Base-by-base conservation (phyloP, 2,113 vertebrate species). In the Sterrhoptilus dennistouni region DNA sequence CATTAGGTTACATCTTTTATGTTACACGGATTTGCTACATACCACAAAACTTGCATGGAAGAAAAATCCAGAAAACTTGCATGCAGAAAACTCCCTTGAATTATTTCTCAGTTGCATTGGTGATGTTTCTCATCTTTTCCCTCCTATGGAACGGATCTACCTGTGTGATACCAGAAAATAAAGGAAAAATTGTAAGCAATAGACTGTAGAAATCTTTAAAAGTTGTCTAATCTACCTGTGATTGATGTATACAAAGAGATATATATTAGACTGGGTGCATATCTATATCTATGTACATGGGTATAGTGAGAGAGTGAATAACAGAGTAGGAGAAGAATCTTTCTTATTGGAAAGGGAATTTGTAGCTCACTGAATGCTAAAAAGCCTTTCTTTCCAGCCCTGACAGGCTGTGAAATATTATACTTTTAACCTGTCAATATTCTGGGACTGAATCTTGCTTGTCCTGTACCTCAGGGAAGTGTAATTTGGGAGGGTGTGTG, bases 341-440 rank as follows among this genome's bases (percentile, higher is more conserved):
- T 17, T 38, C 59, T 33, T 72, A 42, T 8, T 80, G 50, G 42
- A 66, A 83, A 52, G 36, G 25, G 65, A 86, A 47, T 75, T 78
- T 89, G 47, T 87, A 71, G 35, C 61, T 89, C 53, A 60, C 45
- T 65, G 61, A 90, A 76, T 45, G 20, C 53, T 92, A 60, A 81
- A 89, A 84, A 76, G 9, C 42, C 66, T 93, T 74, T 74, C 31
- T 53, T 91, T 89, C n/a, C 54, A 91, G 21, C n/a, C 42, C n/a
- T 77, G 86, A 83, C 36, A 23, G 59, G 9, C 61, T 90, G 42
- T 93, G 94, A 96, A 94, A 89, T 87, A 80, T 47, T 89, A 59
- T 38, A 69, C 42, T 87, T 91, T 72, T 93, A 96, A 94, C 66
- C 45, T 89, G 40, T 91, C 87, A 59, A n/a, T 63, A 6, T 87